Percentiles rank a stretch among this genome's conserved stretches.
phyloP scores from a whole-genome alignment of 2,113 vertebrate genomes.

The Lepus europaeus region DNA sequence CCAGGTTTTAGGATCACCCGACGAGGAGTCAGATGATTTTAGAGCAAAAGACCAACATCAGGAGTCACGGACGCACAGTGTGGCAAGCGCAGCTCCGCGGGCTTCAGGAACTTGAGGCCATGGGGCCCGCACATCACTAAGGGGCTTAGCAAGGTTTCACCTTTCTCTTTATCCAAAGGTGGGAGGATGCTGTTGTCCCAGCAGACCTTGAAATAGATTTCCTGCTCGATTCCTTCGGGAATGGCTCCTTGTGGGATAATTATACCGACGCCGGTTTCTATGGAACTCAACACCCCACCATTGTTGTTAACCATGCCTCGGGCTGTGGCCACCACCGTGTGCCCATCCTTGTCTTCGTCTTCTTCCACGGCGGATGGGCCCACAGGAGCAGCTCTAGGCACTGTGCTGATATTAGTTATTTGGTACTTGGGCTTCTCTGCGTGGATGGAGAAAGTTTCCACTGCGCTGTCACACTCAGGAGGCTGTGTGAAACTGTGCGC shows the following conservation, averaged over 20 bases:
- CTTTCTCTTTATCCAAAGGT: slow-evolving; percentile 99
- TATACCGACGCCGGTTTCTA: slow-evolving; percentile 98
- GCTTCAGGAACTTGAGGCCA: slow-evolving; percentile 99
- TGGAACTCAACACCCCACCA: slow-evolving; percentile 97
- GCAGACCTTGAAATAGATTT: slow-evolving; percentile 99
- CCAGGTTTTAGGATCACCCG: slow-evolving; percentile 99
- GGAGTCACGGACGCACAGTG: slow-evolving; percentile 99
- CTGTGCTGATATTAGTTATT: slow-evolving; percentile 94
- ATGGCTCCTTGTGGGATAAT: slow-evolving; percentile 99
- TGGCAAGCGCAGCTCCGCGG: slow-evolving; percentile 98
- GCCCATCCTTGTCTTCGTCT: slow-evolving; percentile 98
- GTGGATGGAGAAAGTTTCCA: slow-evolving; percentile 94
- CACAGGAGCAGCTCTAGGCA: slow-evolving; percentile 96
- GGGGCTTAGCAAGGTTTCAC: slow-evolving; percentile 98
- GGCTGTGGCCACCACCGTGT: slow-evolving; percentile 98
- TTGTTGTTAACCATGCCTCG: slow-evolving; percentile 98
- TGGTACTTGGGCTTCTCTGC: slow-evolving; percentile 96
- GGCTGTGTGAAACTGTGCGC: slow-evolving; percentile 92
- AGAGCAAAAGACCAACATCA: slow-evolving; percentile 99
- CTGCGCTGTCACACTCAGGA: slow-evolving; percentile 93
- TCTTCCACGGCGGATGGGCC: slow-evolving; percentile 97
- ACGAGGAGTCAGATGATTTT: slow-evolving; percentile 99
- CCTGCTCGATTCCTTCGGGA: slow-evolving; percentile 97
- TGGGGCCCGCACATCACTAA: slow-evolving; percentile 99
- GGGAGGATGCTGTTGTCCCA: slow-evolving; percentile 99